These are phyloP conservation scores for Phyllostomus discolor DNA, from an alignment of 2,113 vertebrate genomes.

Conservation along the genomic window DNA sequence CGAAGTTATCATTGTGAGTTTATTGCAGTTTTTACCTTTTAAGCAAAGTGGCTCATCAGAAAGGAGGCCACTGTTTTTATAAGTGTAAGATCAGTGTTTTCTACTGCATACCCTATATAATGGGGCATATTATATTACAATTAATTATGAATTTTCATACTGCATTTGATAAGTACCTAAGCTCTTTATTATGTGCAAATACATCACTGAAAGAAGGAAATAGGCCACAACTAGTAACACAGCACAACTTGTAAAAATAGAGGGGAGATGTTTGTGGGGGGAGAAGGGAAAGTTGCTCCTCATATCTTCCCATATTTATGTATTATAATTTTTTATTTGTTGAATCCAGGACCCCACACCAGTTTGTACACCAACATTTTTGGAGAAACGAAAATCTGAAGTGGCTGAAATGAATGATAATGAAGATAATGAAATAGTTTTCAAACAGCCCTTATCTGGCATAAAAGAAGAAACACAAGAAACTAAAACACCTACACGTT, in stretches of 20 bases:
- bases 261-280: neutral
- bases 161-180: neutral
- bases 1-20: neutral
- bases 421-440: slow-evolving; percentile 83
- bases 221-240: neutral
- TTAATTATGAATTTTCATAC: neutral
- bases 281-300: neutral
- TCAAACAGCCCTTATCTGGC: slow-evolving; percentile 78
- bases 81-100: neutral
- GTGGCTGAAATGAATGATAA: slow-evolving; percentile 70
- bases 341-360: slow-evolving; percentile 85
- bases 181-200: neutral
- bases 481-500: neutral
- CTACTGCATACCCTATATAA: neutral
- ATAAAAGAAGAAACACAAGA: slow-evolving; percentile 24
- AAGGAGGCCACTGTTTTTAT: neutral
- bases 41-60: neutral
- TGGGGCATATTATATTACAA: neutral
- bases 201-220: neutral
- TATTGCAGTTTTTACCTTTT: neutral
- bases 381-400: slow-evolving; percentile 87
- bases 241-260: neutral
- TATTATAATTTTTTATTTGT: neutral
- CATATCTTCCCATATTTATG: neutral
- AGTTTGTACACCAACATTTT: slow-evolving; percentile 89